Evolutionary conservation across 1,140 invertebrate species (phyloP).

Genomic region (Pissodes strobi): DNA sequence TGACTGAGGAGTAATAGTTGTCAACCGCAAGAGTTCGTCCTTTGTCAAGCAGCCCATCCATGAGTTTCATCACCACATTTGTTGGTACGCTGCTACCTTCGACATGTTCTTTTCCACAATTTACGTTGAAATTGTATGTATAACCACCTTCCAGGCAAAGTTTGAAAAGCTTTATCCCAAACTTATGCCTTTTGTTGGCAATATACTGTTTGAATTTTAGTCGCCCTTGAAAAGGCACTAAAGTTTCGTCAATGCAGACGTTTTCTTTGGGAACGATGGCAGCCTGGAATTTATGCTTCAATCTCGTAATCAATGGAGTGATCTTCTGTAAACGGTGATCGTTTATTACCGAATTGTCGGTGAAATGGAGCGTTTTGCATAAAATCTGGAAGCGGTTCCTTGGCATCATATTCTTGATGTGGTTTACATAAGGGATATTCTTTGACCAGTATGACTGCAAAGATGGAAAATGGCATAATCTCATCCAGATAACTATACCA

Average conservation of each 20-base stretch:
- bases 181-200: conserved; percentile 54
- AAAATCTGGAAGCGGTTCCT: conserved; percentile 54
- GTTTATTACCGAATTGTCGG: conserved; percentile 34
- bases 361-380: conserved; percentile 52
- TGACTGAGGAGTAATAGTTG: conserved; percentile 55
- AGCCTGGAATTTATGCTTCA: conserved; percentile 46
- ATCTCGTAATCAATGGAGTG: conserved; percentile 40
- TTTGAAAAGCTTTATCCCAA: conserved; percentile 56
- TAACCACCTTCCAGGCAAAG: conserved; percentile 51
- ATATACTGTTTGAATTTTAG: conserved; percentile 54
- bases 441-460: neutral
- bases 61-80: conserved; percentile 42
- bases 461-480: neutral
- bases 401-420: conserved; percentile 38
- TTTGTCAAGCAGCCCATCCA: conserved; percentile 39
- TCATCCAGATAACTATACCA: conserved; percentile 11
- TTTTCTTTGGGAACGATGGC: conserved; percentile 46
- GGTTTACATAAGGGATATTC: neutral
- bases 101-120: conserved; percentile 53
- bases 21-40: conserved; percentile 52
- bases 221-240: conserved; percentile 54
- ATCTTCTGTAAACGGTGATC: conserved; percentile 51
- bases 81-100: too few species aligned
- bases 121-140: conserved; percentile 51
- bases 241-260: conserved; percentile 54